These are phyloP conservation scores for Corythaixoides concolor DNA, from an alignment of 2,113 vertebrate genomes.

Conservation along the genomic window DNA sequence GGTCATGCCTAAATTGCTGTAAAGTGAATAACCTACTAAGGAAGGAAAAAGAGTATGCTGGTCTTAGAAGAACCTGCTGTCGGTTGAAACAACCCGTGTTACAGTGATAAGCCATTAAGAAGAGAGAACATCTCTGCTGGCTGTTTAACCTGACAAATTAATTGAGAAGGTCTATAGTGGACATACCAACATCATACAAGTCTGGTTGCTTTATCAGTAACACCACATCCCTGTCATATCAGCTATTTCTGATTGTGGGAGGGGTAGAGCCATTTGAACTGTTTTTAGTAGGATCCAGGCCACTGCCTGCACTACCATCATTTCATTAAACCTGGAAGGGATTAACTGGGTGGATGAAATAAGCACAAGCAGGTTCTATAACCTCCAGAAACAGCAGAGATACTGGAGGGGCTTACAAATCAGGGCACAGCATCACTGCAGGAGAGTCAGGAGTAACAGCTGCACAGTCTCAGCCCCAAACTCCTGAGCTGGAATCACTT, in stretches of 20 bases:
- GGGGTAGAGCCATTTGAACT: neutral
- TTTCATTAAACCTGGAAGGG: neutral
- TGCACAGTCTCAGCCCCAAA: neutral
- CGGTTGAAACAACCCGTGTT: neutral
- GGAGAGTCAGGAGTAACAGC: neutral
- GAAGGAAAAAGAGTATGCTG: neutral
- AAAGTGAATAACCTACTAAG: neutral
- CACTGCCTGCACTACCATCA: neutral
- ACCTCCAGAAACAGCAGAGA: neutral
- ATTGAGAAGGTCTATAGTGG: neutral
- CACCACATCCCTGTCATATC: neutral
- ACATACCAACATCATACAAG: neutral
- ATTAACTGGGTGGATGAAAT: neutral
- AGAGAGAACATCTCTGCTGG: neutral
- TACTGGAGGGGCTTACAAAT: neutral
- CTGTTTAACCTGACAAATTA: neutral
- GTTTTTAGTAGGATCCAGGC: neutral
- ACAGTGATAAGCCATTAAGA: neutral
- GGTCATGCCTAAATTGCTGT: neutral
- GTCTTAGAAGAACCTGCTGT: neutral
- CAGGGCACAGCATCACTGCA: neutral
- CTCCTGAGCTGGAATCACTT: neutral
- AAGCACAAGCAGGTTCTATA: neutral
- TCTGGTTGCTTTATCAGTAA: neutral
- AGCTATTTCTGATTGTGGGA: neutral